Base-by-base conservation (phyloP, 2,113 vertebrate species). In the Lepisosteus osseus region DNA sequence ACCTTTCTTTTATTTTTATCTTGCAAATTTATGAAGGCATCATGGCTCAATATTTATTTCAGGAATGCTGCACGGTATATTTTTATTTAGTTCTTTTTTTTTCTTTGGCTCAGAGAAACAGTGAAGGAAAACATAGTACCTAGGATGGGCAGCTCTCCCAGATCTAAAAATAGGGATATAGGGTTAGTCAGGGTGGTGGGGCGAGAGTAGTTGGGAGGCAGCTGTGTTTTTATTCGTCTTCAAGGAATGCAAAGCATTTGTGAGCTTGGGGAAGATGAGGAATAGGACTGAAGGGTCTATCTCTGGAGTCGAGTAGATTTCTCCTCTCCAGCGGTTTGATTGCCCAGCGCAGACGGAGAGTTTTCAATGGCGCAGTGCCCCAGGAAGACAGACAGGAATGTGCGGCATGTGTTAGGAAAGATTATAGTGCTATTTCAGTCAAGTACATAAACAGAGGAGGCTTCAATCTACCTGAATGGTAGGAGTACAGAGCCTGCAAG, bases 341-440 rank as follows among this genome's bases (percentile, higher is more conserved):
- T 5, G 29, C 61, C 4, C 3, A 4, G 15, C 13, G 14, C 40
- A 11, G 59, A 64, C 15, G 13, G 42, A 0, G 8, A n/a, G 7
- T 44, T 61, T n/a, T 59, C 13, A 8, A 61, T 6, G 45, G 61
- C 42, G 17, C 0, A 4, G n/a, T 17, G 71, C 14, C 40, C 64
- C 70, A 41, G 4, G 54, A 67, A 29, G 66, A 42, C 13, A 65
- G 62, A 66, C 63, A 54, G 65, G 71, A 67, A 67, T 73, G 44
- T 7, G 11, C 3, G 8, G 56, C 43, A 67, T 59, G 54, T 6
- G 14, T 67, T 12, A 8, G 71, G 43, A 67, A n/a, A 61, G 15
- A 72, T 66, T 55, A 69, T 6, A 40, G 55, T 2, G 65, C 65
- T 72, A 54, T 72, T 72, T 67, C 47, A 43, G 42, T 57, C 71